These are phyloP conservation scores for Acrossocheilus wenchowensis DNA, from an alignment of 2,797 vertebrate genomes.

Conservation along the genomic window DNA sequence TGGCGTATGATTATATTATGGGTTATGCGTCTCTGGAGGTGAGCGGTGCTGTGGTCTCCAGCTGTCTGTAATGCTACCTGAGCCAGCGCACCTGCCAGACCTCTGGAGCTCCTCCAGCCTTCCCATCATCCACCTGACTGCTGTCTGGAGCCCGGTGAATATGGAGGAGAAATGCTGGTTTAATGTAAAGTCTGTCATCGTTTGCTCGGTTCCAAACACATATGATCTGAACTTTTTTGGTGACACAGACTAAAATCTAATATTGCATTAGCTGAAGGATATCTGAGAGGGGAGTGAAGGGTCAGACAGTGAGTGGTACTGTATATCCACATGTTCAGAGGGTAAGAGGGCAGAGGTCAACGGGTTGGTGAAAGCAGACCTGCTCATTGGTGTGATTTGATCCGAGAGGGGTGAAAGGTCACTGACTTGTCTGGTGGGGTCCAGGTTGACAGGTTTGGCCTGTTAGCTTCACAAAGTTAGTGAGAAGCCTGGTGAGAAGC, in stretches of 20 bases:
- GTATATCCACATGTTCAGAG: slow-evolving; percentile 23
- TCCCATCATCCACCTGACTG: slow-evolving; percentile 16
- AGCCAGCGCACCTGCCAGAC: slow-evolving; percentile 50
- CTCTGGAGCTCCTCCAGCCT: slow-evolving; percentile 45
- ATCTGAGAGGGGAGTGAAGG: neutral
- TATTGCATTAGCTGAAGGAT: slow-evolving; percentile 1
- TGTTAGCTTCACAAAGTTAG: neutral
- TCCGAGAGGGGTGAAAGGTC: slow-evolving; percentile 40
- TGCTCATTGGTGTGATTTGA: slow-evolving; percentile 35
- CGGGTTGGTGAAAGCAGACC: slow-evolving; percentile 20
- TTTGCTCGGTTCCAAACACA: neutral
- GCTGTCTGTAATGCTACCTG: slow-evolving; percentile 67
- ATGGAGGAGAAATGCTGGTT: neutral
- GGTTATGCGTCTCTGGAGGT: slow-evolving; percentile 69
- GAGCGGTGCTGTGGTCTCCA: slow-evolving; percentile 74
- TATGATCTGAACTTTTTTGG: neutral
- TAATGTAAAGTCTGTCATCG: neutral
- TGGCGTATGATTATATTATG: slow-evolving; percentile 38
- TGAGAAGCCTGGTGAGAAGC: neutral
- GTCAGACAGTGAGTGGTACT: slow-evolving; percentile 24
- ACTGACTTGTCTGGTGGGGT: neutral
- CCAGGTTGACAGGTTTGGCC: neutral
- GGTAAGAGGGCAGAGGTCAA: slow-evolving; percentile 11
- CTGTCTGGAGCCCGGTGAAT: slow-evolving; percentile 29
- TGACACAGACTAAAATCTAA: neutral